Percentiles rank a stretch among this genome's conserved stretches.
Conservation (phyloP, 2,797 vertebrate genomes). For the Rhynchotus rufescens region DNA sequence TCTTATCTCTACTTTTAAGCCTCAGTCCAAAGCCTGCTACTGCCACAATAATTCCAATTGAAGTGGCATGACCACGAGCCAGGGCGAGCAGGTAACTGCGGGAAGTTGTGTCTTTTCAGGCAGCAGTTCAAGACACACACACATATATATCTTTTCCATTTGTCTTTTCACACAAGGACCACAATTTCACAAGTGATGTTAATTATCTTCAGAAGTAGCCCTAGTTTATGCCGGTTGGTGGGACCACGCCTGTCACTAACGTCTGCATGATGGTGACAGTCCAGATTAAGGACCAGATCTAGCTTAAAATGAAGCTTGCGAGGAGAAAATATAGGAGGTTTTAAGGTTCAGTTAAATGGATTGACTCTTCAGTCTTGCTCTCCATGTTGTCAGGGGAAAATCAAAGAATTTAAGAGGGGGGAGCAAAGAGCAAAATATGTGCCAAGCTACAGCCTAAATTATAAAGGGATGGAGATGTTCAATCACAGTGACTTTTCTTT, state of each 20-base stretch:
- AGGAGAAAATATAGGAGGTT: background rate
- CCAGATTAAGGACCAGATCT: background rate
- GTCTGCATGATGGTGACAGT: background rate
- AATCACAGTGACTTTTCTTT: background rate
- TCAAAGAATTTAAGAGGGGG: background rate
- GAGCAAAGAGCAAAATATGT: background rate
- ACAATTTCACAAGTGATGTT: background rate
- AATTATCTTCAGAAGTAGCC: background rate
- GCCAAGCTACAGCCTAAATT: background rate
- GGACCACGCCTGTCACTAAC: background rate
- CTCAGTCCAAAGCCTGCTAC: background rate
- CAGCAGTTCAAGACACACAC: background rate
- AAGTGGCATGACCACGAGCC: background rate
- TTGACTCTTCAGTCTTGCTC: background rate
- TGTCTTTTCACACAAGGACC: background rate
- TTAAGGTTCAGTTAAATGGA: background rate
- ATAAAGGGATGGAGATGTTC: background rate
- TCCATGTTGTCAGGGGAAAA: background rate
- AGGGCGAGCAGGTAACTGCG: background rate
- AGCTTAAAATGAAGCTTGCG: background rate
- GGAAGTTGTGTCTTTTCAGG: background rate
- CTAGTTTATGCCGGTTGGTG: background rate
- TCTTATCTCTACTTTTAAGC: background rate
- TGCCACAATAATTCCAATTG: background rate
- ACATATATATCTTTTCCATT: background rate